Base-by-base conservation (phyloP, 2,797 vertebrate genomes). In the Phyllotis vaccarum region DNA sequence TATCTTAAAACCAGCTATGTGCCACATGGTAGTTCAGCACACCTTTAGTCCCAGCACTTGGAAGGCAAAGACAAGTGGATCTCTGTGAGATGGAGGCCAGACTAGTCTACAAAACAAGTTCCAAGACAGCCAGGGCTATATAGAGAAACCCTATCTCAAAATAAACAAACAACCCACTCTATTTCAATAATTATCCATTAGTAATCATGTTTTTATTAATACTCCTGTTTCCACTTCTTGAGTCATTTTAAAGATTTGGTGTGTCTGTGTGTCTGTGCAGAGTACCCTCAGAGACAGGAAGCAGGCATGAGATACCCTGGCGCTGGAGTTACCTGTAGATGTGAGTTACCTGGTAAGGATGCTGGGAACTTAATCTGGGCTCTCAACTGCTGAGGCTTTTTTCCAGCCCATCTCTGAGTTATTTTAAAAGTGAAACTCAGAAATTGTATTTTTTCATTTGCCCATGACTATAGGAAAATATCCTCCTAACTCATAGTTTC, bases 121-220 rank as follows among this genome's bases (percentile, higher is more conserved):
- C 9, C 19, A 70, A 17, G n/a, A 70, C 68, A 70, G 3, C n/a
- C n/a, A 10, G 37, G 21, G n/a, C 68, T 70, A 70, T 17, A 64
- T 27, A 70, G 68, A 37, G n/a, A 70, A 70, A 40, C 3, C 37
- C 37, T 40, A 10, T 72, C 37, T 72, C 70, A 2, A 72, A 72
- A 40, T 22, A 11, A 74, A 58, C 68, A n/a, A n/a, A n/a, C n/a
- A n/a, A n/a, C n/a, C n/a, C n/a, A 95, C 54, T 87, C 14, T 62
- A 43, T 88, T 88, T 93, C 49, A 90, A 80, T 19, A 90, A 79
- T 78, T 91, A 46, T n/a, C 91, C 34, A 43, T 79, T 49, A 64
- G 64, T 66, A 82, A 76, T 64, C 49, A 88, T 34, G 27, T n/a
- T 90, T 95, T 68, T 43, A 60, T 90, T 94, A 90, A 17, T 46